Evolutionary conservation across 2,888 invertebrate genomes (phyloP), one percentile per base, ranked within the genome.

Genomic region (Drosophila robusta): DNA sequence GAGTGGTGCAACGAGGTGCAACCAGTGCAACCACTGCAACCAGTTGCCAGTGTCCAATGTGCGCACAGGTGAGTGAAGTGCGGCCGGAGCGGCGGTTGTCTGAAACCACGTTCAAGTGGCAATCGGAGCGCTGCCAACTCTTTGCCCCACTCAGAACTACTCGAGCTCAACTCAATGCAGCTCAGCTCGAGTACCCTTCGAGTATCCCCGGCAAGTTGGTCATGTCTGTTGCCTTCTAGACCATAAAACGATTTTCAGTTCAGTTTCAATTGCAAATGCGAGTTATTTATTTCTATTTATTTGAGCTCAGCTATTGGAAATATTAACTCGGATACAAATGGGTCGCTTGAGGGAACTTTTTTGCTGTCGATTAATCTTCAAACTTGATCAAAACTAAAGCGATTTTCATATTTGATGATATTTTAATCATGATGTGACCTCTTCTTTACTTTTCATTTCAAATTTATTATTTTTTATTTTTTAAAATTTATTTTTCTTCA

Each of bases 61-160:
- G 74, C 66, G 46, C 73, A 73, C 73, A 70, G 70, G 70, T 70
- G 52, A 72, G 70, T 70, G 46, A 18, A 12, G 32, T 12, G 26
- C 18, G 18, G 18, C 18, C 18, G 18, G 18, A 18, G 18, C 18
- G 18, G 18, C 18, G 18, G 18, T 18, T 18, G 18, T 18, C 18
- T 18, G 34, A 12, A 34, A 4, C 11, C 34, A 12, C 34, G 34
- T 11, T 54, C 22, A 32, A 54, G 54, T 26, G 56, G 16, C 18
- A 18, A 16, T 51, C 56, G 38, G 38, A 50, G 36, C 52, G 38
- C 11, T 14, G 18, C 38, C 38, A 56, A 18, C 36, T 9, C 16
- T 22, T 38, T 26, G 54, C 34, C 14, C 26, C 5, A 51, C 26
- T 56, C 54, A 41, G 8, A 29, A 36, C 34, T 24, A 24, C 54